A percentile compares a stretch with the other conserved stretches of the same genome.
Evolutionary conservation across 2,113 vertebrate genomes (phyloP).

Genomic region (Oxyruncus cristatus): DNA sequence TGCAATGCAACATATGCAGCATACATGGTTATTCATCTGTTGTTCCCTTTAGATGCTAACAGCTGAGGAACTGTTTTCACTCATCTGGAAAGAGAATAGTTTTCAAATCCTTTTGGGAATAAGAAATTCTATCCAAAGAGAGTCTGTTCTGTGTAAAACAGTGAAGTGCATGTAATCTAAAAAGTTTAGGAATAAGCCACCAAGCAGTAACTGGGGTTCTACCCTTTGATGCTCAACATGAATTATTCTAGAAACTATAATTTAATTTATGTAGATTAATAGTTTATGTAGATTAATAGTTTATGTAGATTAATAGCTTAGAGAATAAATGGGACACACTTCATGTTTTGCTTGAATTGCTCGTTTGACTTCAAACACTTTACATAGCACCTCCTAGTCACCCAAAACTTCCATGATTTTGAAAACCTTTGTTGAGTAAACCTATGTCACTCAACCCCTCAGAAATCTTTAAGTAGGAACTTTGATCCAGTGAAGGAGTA

Average conservation of each 20-base stretch:
- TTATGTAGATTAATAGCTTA: not conserved
- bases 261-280: not conserved
- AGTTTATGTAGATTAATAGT: not conserved
- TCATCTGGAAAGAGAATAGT: not conserved
- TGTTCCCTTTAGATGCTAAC: not conserved
- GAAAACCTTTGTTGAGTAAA: not conserved
- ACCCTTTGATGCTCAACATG: not conserved
- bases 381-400: not conserved
- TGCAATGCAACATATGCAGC: not conserved
- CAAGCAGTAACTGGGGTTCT: not conserved
- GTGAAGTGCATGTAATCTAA: not conserved
- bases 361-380: not conserved
- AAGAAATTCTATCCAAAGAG: not conserved
- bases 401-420: not conserved
- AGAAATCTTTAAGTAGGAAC: not conserved
- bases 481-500: not conserved
- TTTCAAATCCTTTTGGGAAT: not conserved
- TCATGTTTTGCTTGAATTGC: not conserved
- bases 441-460: not conserved
- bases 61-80: not conserved
- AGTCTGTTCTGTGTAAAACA: not conserved
- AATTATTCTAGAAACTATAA: not conserved
- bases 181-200: not conserved
- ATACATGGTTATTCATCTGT: not conserved
- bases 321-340: not conserved